phyloP scores from a whole-genome alignment of 2,888 invertebrate genomes.

The Xylota sylvarum region DNA sequence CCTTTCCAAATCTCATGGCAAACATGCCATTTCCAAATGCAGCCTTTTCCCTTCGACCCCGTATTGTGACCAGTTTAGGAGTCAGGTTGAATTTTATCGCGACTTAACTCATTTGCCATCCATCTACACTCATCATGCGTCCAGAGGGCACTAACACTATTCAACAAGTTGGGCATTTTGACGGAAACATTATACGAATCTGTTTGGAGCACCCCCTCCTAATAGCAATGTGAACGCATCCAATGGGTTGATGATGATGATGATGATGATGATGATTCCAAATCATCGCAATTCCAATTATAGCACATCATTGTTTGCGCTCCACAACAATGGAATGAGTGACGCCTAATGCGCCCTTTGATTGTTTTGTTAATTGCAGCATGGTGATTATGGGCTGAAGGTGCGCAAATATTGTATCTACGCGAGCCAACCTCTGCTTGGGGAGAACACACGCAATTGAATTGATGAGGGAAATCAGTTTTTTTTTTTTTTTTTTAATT shows the following conservation, averaged over 20 bases:
- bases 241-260: conserved; percentile 8
- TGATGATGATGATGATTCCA: conserved; percentile 48
- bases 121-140: conserved; percentile 13
- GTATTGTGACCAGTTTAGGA: background rate
- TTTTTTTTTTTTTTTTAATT: conserved; percentile 11
- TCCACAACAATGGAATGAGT: conserved; percentile 9
- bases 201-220: background rate
- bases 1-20: background rate
- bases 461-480: conserved; percentile 56
- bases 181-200: background rate
- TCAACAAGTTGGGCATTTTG: background rate
- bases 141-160: background rate
- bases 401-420: conserved; percentile 21
- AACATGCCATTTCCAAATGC: background rate
- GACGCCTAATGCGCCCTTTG: conserved; percentile 30
- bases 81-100: conserved; percentile 32
- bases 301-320: conserved; percentile 53
- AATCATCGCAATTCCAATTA: conserved; percentile 67
- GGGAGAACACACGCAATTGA: conserved; percentile 31
- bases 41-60: background rate
- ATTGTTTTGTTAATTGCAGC: conserved; percentile 74
- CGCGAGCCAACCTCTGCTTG: background rate
- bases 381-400: conserved; percentile 43
- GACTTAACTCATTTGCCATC: conserved; percentile 39
- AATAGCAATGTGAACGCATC: conserved; percentile 37